Evolutionary conservation across 2,113 vertebrate genomes (phyloP), one percentile per base, ranked within the genome.

Genomic region (Penelope pileata): DNA sequence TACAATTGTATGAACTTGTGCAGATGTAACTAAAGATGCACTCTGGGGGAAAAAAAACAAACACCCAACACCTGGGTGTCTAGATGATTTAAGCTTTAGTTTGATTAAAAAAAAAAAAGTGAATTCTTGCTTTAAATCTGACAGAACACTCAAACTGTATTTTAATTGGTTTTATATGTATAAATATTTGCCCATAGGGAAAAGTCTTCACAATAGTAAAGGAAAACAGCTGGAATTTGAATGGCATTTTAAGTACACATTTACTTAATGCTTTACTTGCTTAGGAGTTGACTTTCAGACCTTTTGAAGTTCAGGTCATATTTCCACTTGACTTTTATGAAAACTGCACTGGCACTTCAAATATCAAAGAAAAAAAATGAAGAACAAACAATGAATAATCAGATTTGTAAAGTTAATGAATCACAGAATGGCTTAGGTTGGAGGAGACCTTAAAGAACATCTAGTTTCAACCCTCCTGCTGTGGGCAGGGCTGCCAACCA

Each of bases 251-350:
- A 93, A 91, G 77, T 56, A 68, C 72, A 74, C 26, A 63, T 91
- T 96, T 95, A 70, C 72, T 91, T 73, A 83, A 77, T 36, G 4
- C 51, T 93, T 93, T 94, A 54, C 38, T 74, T 94, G 45, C 63
- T 92, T 70, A 83, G 94, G 75, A 59, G 38, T 29, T 92, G 62
- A 68, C 72, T 90, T 54, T n/a, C 58, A 45, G 34, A 27, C 50
- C 62, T 90, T 76, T 80, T 68, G 67, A 95, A 91, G 92, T 84
- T 84, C 78, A 91, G 77, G 81, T 76, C 59, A 68, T 64, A 79
- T 85, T 93, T 86, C 73, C 38, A 83, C 53, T 87, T 88, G 86
- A 92, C 70, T 94, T 77, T 86, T 88, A 91, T 50, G 36, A 85
- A 79, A 91, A 80, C 64, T 78, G 51, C 88, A 83, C 26, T 34